phyloP scores from a whole-genome alignment of 2,888 invertebrate species.

The Andrena fulva region DNA sequence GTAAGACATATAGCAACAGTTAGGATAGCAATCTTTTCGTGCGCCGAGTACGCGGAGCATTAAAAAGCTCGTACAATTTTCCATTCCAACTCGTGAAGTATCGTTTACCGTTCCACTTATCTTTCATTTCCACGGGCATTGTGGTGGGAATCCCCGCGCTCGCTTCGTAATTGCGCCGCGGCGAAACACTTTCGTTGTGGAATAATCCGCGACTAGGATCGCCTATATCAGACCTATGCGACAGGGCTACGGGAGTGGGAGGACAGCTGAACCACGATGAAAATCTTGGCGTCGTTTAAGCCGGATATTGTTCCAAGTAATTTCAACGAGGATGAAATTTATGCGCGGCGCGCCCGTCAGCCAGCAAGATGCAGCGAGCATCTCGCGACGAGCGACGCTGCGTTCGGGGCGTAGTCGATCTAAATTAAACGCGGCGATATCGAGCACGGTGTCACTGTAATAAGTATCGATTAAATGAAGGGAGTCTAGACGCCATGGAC shows the following conservation, averaged over 20 bases:
- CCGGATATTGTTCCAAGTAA: slow-evolving; percentile 28
- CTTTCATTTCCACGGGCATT: background rate
- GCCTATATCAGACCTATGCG: background rate
- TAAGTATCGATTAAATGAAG: background rate
- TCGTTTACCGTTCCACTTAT: background rate
- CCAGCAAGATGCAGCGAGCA: slow-evolving; percentile 1
- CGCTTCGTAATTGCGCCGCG: background rate
- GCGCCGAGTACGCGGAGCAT: too few relatives aligned
- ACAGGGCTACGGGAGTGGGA: background rate
- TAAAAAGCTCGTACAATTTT: background rate
- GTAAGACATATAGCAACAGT: too few relatives aligned
- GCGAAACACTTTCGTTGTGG: slow-evolving; percentile 1
- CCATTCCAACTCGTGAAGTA: background rate
- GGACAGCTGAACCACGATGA: background rate
- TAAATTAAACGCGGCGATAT: slow-evolving; percentile 24
- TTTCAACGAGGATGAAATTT: slow-evolving; percentile 23
- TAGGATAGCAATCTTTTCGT: too few relatives aligned
- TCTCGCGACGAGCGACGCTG: background rate
- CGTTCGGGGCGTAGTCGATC: background rate
- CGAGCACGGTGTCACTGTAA: slow-evolving; percentile 2
- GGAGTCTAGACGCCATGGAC: too few relatives aligned
- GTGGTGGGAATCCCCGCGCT: background rate
- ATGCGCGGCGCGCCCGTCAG: background rate
- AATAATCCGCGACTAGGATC: slow-evolving; percentile 11
- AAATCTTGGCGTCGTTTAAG: slow-evolving; percentile 15